A percentile compares a stretch with the other conserved stretches of the same genome.
These are phyloP conservation scores for Hypotaenidia philippensis DNA, from an alignment of 2,797 vertebrate species.

Conservation along the genomic window DNA sequence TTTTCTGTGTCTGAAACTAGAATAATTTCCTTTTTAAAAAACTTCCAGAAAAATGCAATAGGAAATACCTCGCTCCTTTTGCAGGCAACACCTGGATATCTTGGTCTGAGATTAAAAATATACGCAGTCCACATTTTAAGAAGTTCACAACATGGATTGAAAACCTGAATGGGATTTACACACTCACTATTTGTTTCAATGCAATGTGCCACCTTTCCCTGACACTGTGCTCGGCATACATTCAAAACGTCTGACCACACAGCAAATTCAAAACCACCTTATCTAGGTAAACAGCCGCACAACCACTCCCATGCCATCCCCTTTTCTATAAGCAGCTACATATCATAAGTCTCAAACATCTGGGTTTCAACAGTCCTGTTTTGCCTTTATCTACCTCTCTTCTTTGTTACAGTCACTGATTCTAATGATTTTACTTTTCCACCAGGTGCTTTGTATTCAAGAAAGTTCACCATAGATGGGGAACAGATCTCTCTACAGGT, in stretches of 20 bases:
- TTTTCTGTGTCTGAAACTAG: background rate
- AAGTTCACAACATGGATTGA: background rate
- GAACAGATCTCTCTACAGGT: slow-evolving; percentile 94
- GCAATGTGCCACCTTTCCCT: background rate
- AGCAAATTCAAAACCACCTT: background rate
- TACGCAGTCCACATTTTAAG: background rate
- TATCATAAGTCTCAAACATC: background rate
- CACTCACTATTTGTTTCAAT: fast-evolving
- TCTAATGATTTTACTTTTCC: background rate
- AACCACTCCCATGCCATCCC: background rate
- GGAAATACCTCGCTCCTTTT: background rate
- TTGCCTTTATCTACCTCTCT: background rate
- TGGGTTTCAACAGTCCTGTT: background rate
- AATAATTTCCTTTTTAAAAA: background rate
- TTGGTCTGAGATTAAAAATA: background rate
- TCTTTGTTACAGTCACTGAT: background rate
- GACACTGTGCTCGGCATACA: background rate
- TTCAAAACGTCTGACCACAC: background rate
- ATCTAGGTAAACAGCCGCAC: background rate
- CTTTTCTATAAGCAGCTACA: background rate
- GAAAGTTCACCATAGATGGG: slow-evolving; percentile 91
- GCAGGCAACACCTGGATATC: background rate
- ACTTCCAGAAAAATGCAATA: background rate
- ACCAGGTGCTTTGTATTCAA: slow-evolving; percentile 91
- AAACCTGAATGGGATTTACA: background rate